Evolutionary conservation across 2,113 vertebrate species (phyloP).

Genomic region (Serinus canaria): DNA sequence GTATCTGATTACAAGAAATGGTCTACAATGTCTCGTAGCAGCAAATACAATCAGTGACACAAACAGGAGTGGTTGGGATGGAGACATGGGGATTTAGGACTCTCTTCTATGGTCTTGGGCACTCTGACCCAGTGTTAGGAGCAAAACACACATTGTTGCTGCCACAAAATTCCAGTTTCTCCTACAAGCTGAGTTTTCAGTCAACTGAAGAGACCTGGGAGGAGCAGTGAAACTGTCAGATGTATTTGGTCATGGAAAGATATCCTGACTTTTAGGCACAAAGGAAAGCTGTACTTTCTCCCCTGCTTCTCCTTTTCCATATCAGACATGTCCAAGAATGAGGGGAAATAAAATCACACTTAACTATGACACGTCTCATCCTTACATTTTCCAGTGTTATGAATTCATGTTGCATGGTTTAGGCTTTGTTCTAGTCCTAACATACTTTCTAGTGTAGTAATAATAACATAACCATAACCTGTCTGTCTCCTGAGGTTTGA

Average conservation of each 20-base stretch:
- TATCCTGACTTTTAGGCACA: background rate
- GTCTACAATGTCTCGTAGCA: background rate
- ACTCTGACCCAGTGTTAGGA: background rate
- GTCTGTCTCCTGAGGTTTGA: background rate
- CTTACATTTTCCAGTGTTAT: background rate
- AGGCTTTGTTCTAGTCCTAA: background rate
- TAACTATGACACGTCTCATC: background rate
- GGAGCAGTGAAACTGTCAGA: background rate
- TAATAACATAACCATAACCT: background rate
- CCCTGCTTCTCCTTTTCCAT: background rate
- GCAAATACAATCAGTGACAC: background rate
- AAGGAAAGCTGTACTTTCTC: background rate
- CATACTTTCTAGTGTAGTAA: background rate
- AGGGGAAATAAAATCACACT: background rate
- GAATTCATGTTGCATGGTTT: background rate
- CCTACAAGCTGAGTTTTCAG: background rate
- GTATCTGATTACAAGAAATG: background rate
- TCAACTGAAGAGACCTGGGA: background rate
- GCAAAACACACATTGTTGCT: fast-evolving
- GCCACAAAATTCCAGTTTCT: background rate
- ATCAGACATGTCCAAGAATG: background rate
- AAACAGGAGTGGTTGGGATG: background rate
- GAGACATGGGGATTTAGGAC: background rate
- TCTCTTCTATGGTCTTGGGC: background rate
- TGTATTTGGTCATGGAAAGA: background rate